Conservation (phyloP, 2,888 invertebrate genomes). For the Sthenelais limicola region DNA sequence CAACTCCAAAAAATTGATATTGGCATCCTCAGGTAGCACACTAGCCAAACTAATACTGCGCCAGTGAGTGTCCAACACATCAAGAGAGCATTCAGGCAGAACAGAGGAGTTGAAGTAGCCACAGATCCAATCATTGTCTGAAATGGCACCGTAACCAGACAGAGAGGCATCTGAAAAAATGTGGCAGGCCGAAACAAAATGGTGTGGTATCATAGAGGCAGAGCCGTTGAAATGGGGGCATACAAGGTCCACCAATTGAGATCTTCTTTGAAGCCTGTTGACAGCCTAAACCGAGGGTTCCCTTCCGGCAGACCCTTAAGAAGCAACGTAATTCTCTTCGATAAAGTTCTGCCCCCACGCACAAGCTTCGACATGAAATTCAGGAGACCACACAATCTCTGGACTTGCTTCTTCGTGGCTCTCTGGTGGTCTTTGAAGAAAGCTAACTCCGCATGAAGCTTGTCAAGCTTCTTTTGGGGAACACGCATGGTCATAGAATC, state of each 20-base stretch:
- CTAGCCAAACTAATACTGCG: no score
- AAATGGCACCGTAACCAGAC: not conserved
- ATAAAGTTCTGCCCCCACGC: not conserved
- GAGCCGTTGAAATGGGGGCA: no score
- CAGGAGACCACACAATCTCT: not conserved
- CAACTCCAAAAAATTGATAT: not conserved
- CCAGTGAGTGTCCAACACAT: not conserved
- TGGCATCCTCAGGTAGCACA: not conserved
- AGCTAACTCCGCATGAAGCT: not conserved
- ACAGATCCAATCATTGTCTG: not conserved
- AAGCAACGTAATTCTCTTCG: not conserved
- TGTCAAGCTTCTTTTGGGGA: not conserved
- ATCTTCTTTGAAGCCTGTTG: not conserved
- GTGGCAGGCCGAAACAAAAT: no score
- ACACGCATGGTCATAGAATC: not conserved
- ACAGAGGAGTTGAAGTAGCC: not conserved
- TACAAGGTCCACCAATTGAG: not conserved
- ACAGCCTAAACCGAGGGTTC: not conserved
- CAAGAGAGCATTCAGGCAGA: not conserved
- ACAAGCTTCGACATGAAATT: not conserved
- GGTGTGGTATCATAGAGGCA: no score
- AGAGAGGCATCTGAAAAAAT: not conserved
- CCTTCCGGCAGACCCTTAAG: not conserved
- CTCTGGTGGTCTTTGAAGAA: not conserved
- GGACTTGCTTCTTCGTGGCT: not conserved